Conservation (phyloP, 2,888 invertebrate species). For the Acanthosepion pharaonis region DNA sequence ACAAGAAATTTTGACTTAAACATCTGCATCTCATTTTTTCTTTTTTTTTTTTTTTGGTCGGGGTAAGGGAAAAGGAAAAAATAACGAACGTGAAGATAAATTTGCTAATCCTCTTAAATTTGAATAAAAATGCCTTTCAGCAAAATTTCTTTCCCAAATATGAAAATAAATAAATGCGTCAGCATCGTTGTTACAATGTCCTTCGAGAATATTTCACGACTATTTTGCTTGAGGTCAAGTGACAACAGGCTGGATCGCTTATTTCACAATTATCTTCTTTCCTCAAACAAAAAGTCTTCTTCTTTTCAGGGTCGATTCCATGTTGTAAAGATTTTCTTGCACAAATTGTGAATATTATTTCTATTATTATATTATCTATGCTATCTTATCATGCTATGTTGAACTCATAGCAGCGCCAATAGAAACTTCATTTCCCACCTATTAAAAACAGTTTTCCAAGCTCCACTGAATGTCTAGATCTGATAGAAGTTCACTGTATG, state of each 20-base stretch:
- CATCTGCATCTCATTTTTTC: neutral
- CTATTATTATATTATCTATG: too few species aligned
- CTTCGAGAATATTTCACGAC: neutral
- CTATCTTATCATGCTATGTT: too few species aligned
- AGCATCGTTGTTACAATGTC: neutral
- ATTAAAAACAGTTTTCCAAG: too few species aligned
- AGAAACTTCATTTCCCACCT: too few species aligned
- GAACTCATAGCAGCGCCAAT: too few species aligned
- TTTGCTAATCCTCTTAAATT: neutral
- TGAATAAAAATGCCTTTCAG: neutral
- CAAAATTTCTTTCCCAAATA: neutral
- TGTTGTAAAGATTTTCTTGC: too few species aligned
- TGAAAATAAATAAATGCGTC: neutral
- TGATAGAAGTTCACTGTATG: too few species aligned
- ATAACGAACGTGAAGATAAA: neutral
- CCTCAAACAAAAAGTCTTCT: too few species aligned
- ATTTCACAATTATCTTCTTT: too few species aligned
- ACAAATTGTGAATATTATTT: too few species aligned
- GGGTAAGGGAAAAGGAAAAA: neutral
- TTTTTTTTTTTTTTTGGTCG: neutral
- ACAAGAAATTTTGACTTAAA: constrained; percentile 3
- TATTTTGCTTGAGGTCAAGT: neutral
- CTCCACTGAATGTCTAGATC: too few species aligned
- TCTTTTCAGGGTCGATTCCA: too few species aligned
- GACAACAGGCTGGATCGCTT: neutral